Evolutionary conservation across 1,140 invertebrate species (phyloP), one percentile per base, ranked within the genome.

Genomic region (Nylanderia fulva): DNA sequence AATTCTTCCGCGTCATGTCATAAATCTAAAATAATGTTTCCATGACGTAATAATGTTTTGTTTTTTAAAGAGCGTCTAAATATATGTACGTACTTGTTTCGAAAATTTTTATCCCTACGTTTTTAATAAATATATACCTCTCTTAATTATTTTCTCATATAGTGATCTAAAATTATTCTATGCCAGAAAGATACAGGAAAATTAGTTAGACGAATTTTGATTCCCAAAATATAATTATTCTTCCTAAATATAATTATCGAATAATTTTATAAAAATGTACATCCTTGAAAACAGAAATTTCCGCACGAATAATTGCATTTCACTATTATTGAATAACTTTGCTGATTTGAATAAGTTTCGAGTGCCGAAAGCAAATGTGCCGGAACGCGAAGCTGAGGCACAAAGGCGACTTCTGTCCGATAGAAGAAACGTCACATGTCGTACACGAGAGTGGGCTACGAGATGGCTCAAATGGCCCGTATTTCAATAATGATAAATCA

Each of bases 401-500:
- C 64, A 86, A 89, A 84, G 52, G 42, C 45, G 58, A 74, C 60
- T 77, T 48, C 71, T 8, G 56, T 15, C 54, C 68, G 33, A 36
- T 63, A 84, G 64, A 60, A 42, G 85, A 74, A 74, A 61, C 87
- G 64, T 88, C 69, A 54, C 33, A 88, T 82, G 85, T 64, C 84
- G 76, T 58, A 58, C 71, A 52, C 76, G 64, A 83, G 83, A 89
- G 76, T 63, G 85, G 83, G 36, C 85, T 80, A 71, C 89, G 86
- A n/a, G n/a, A 91, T 85, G 85, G 91, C 87, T 92, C 79, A 93
- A 93, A 92, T 91, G 91, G 85, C 71, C 90, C 90, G 90, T 90
- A 92, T 91, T 92, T 92, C 88, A 93, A 93, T 93, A 90, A 93
- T 90, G 91, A 94, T 94, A 93, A 93, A 94, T 94, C 93, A 93